Percentiles rank a stretch among this genome's conserved stretches.
These are phyloP conservation scores for Virgularia gustaviana DNA, from an alignment of 92 coral and sea anemone genomes.

Conservation along the genomic window DNA sequence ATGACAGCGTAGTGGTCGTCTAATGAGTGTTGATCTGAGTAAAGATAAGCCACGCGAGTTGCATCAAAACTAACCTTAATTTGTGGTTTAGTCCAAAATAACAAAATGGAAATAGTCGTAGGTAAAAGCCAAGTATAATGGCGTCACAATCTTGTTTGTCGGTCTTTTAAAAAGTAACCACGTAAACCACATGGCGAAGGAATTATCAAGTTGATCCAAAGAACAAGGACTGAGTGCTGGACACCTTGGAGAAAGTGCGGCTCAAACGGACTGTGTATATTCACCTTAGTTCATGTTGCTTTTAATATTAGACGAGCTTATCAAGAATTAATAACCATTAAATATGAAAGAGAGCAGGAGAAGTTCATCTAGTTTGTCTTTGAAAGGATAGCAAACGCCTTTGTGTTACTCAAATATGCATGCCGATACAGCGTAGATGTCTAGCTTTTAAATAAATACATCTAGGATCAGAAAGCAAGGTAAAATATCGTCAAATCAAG, in stretches of 20 bases:
- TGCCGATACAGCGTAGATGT: slow-evolving; percentile 26
- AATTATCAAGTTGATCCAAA: slow-evolving; percentile 19
- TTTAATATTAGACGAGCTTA: slow-evolving; percentile 43
- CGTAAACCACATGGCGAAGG: slow-evolving; percentile 25
- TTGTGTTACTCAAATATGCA: slow-evolving; percentile 30
- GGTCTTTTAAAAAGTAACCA: slow-evolving; percentile 12
- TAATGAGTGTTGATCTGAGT: neutral
- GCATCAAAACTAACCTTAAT: slow-evolving; percentile 30
- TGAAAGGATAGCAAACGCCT: too few species aligned
- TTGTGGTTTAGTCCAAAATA: slow-evolving; percentile 41
- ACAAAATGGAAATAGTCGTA: slow-evolving; percentile 14
- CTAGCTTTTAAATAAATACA: too few species aligned
- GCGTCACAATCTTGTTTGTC: slow-evolving; percentile 28
- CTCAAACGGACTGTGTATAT: slow-evolving; percentile 9
- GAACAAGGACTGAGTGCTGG: neutral
- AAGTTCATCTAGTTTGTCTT: too few species aligned
- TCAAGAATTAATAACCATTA: slow-evolving; percentile 45
- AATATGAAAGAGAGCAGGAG: slow-evolving; percentile 34
- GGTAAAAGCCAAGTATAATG: slow-evolving; percentile 9
- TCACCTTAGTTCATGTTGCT: slow-evolving; percentile 28
- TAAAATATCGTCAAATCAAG: too few species aligned
- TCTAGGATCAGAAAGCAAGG: too few species aligned
- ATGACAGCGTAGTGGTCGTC: too few species aligned
- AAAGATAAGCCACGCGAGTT: neutral
- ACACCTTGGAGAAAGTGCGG: neutral